Evolutionary conservation across 1,140 invertebrate species (phyloP), one percentile per base, ranked within the genome.

Genomic region (Maconellicoccus hirsutus): DNA sequence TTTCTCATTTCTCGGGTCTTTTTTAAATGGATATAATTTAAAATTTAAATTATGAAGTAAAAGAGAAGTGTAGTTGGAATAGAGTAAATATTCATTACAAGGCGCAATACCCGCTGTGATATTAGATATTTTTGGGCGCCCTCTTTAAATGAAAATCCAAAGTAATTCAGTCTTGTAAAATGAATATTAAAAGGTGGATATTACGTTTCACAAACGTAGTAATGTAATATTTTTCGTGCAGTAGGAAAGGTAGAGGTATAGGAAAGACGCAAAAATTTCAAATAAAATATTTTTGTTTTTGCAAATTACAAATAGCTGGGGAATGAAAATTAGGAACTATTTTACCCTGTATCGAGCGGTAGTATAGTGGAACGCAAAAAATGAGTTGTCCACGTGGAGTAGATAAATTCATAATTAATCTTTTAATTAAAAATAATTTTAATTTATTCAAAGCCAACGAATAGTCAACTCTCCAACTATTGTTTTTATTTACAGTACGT

Each of bases 31-130:
- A 16, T 52, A 52, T 52, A 52, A 52, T 52, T 52, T 52, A 52
- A 52, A 52, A 52, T 52, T 52, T 52, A 52, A 52, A 52, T 52
- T 52, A 52, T 52, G 12, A 52, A 52, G 42, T 52, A 19, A 52
- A 52, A 52, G 42, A 4, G 42, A 52, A 52, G 42, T 52, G 42
- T 52, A 52, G 10, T 3, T 16, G 42, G 42, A 16, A 52, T 52
- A 52, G 42, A 19, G 42, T 52, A 52, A 52, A 52, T 52, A 52
- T 52, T 52, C 42, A 52, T 52, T 52, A 52, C n/a, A 52, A 52
- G 42, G 42, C 42, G 42, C 16, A 16, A 52, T 2, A 16, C 42
- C 16, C 42, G n/a, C 42, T 52, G 42, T 52, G 42, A 16, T 52
- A 52, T 52, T 52, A 52, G 42, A 52, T 52, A 52, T 52, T 16